Evolutionary conservation across 2,113 vertebrate genomes (phyloP).

Genomic region (Aphyosemion australe): DNA sequence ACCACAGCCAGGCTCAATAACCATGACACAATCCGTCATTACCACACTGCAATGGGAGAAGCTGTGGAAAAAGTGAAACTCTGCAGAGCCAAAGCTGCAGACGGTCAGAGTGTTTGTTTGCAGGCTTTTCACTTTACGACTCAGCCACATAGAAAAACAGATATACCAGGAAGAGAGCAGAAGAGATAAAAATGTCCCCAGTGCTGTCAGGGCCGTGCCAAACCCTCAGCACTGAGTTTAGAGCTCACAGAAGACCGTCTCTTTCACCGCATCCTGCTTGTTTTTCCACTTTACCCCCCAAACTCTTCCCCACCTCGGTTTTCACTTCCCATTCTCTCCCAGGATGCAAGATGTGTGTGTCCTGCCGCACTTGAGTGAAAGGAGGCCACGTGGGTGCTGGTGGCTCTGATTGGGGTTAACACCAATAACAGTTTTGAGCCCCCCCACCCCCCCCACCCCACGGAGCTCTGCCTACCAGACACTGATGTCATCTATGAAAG

Average conservation of each 20-base stretch:
- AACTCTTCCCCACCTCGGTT: slow-evolving; percentile 43
- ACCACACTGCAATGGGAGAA: slow-evolving; percentile 44
- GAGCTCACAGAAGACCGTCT: slow-evolving; percentile 47
- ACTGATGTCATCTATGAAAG: slow-evolving; percentile 64
- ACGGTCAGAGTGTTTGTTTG: slow-evolving; percentile 63
- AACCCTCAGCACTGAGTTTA: slow-evolving; percentile 59
- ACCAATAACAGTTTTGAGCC: slow-evolving; percentile 55
- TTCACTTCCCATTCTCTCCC: slow-evolving; percentile 58
- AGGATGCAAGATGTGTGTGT: slow-evolving; percentile 63
- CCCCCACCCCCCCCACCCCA: slow-evolving; percentile 8
- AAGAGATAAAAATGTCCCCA: slow-evolving; percentile 42
- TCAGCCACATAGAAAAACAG: slow-evolving; percentile 51
- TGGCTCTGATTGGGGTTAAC: slow-evolving; percentile 63
- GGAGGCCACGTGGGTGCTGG: slow-evolving; percentile 52
- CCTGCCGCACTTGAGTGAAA: slow-evolving; percentile 70
- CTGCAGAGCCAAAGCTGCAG: slow-evolving; percentile 23
- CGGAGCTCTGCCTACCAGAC: slow-evolving; percentile 61
- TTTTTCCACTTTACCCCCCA: slow-evolving; percentile 24
- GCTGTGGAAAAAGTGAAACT: slow-evolving; percentile 58
- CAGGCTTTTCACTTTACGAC: slow-evolving; percentile 39
- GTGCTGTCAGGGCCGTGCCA: slow-evolving; percentile 35
- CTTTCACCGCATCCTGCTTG: slow-evolving; percentile 52
- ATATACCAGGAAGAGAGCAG: slow-evolving; percentile 43
- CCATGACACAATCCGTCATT: slow-evolving; percentile 70
- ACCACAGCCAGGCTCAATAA: slow-evolving; percentile 64